phyloP scores from a whole-genome alignment of 1,140 invertebrate genomes.

The Eulimnadia texana region DNA sequence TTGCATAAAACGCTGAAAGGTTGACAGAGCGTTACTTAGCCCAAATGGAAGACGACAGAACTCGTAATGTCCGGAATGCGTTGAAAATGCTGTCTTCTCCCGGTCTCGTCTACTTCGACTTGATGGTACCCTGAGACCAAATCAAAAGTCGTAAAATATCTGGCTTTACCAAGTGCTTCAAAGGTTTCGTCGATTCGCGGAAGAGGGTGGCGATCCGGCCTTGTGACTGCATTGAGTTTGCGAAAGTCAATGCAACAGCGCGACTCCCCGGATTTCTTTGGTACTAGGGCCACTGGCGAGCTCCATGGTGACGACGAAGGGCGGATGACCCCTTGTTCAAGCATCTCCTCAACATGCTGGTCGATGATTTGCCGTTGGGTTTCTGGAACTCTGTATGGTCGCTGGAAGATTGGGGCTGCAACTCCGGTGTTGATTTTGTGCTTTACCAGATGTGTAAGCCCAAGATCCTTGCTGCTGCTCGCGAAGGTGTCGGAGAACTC shows the following conservation, averaged over 20 bases:
- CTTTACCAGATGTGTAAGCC: not conserved
- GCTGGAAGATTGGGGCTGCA: not conserved
- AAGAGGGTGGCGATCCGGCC: slow-evolving; percentile 31
- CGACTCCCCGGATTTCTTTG: slow-evolving; percentile 7
- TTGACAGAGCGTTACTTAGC: slow-evolving; percentile 28
- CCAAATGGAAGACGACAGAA: slow-evolving; percentile 33
- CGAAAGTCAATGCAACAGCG: slow-evolving; percentile 32
- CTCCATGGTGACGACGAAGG: not conserved
- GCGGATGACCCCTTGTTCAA: slow-evolving; percentile 7
- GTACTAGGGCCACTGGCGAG: not conserved
- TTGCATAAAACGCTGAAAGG: slow-evolving; percentile 31
- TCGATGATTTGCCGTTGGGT: slow-evolving; percentile 4
- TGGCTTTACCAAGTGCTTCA: slow-evolving; percentile 24
- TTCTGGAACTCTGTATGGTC: not conserved
- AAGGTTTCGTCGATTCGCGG: slow-evolving; percentile 32
- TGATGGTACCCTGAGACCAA: slow-evolving; percentile 32
- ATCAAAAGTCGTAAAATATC: slow-evolving; percentile 30
- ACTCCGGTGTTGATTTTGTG: not conserved
- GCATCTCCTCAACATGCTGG: slow-evolving; percentile 17
- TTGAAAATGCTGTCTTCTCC: slow-evolving; percentile 31
- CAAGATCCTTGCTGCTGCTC: not conserved
- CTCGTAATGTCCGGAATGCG: slow-evolving; percentile 28
- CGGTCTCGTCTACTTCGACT: slow-evolving; percentile 27
- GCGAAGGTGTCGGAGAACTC: no score
- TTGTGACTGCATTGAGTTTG: slow-evolving; percentile 27